A percentile compares a stretch with the other conserved stretches of the same genome.
Conservation (phyloP, 2,113 vertebrate genomes). For the Anolis carolinensis region DNA sequence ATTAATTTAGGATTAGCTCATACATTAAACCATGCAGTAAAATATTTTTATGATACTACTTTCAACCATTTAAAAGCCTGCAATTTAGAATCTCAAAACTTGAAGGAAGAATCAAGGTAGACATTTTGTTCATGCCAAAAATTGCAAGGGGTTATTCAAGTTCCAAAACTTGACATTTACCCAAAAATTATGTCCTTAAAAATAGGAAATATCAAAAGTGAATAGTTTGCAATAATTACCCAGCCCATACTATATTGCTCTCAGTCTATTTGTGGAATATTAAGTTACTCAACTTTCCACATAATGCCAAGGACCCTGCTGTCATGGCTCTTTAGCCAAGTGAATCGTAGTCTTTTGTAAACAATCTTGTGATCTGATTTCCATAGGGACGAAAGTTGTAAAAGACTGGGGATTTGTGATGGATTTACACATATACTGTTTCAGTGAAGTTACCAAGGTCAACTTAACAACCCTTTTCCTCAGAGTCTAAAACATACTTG, state of each 20-base stretch:
- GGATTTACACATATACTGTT: conserved; percentile 98
- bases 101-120: conserved; percentile 46
- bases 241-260: conserved; percentile 80
- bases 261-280: conserved; percentile 82
- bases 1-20: conserved; percentile 61
- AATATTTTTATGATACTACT: conserved; percentile 50
- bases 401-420: conserved; percentile 87
- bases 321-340: conserved; percentile 87
- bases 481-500: conserved; percentile 77
- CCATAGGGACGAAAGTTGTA: conserved; percentile 84
- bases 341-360: conserved; percentile 88
- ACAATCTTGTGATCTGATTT: conserved; percentile 91
- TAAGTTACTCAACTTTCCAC: conserved; percentile 82
- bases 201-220: conserved; percentile 70
- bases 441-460: conserved; percentile 89
- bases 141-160: conserved; percentile 64
- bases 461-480: conserved; percentile 81
- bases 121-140: conserved; percentile 66
- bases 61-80: conserved; percentile 48
- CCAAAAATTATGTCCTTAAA: conserved; percentile 61
- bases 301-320: conserved; percentile 71
- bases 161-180: conserved; percentile 56
- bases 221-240: conserved; percentile 82
- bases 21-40: conserved; percentile 51
- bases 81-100: conserved; percentile 58